Base-by-base conservation (phyloP, 2,797 vertebrate genomes). In the Zenarchopterus dispar region DNA sequence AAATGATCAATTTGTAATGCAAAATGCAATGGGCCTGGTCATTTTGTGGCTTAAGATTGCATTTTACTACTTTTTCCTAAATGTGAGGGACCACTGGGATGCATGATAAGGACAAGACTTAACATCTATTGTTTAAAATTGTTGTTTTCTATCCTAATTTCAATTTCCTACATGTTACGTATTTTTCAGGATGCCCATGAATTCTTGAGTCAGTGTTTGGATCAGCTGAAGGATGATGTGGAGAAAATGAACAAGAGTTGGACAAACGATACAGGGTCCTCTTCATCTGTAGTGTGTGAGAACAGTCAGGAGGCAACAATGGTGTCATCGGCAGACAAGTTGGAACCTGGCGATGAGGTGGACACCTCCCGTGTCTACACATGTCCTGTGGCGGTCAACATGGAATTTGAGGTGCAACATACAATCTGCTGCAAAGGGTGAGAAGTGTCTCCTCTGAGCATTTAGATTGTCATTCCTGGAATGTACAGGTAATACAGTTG, bases 321-420 rank as follows among this genome's bases (percentile, higher is more conserved):
- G 24, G 42, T 48, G 0, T 18, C 75, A 0, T 33, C 55, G 0
- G 2, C 45, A 0, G n/a, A 45, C 9, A 89, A 92, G 11, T 78
- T 77, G 1, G 92, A 94, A 22, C 85, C 91, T 1, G 89, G 91
- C 2, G 95, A 97, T 1, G 96, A 98, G 54, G 64, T 81, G 9
- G 94, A 96, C 67, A 93, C 93, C 13, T 94, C 94, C 8, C 95
- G 93, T 75, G 89, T 96, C 75, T 99, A 97, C 80, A 98, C 97
- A 1, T 99, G 98, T 72, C 98, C 98, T 0, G 96, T 99, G 58
- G 94, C 95, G 5, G 94, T 95, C 72, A 99, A 99, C 86, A 96
- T 99, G 91, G 97, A 98, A 60, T 99, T 99, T 87, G 98, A 99
- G 68, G 97, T 99, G 83, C 97, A 98, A 62, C 98, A 99, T 90